Evolutionary conservation across 2,888 invertebrate genomes (phyloP).

Genomic region (Encarsia formosa): DNA sequence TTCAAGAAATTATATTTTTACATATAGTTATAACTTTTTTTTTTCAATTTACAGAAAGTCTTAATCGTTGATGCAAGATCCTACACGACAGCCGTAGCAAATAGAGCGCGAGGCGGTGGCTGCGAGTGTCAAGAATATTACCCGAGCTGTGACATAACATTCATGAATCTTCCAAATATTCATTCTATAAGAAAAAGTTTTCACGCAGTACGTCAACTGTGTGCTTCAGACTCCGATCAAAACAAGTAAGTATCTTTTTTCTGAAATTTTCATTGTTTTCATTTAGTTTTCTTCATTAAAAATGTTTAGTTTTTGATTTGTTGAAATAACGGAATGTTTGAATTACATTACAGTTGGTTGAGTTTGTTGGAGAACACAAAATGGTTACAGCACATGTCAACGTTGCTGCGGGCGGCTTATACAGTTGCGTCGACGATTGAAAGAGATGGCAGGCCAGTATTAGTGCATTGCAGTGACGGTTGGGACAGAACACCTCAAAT

Average conservation of each 20-base stretch:
- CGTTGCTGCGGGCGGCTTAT: slow-evolving; percentile 75
- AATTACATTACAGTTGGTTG: slow-evolving; percentile 67
- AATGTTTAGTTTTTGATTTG: too few relatives aligned
- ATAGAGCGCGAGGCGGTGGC: slow-evolving; percentile 94
- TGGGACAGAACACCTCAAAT: slow-evolving; percentile 99
- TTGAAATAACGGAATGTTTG: neutral
- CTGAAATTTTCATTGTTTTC: neutral
- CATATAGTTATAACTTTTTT: neutral
- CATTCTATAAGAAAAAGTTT: slow-evolving; percentile 93
- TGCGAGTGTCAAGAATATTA: slow-evolving; percentile 96
- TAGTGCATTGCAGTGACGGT: slow-evolving; percentile 98
- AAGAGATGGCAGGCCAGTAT: slow-evolving; percentile 78
- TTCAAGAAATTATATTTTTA: neutral
- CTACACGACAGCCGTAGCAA: slow-evolving; percentile 93
- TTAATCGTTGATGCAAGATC: slow-evolving; percentile 93
- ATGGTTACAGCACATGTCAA: slow-evolving; percentile 88
- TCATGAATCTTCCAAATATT: slow-evolving; percentile 96
- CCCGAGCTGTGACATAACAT: slow-evolving; percentile 90
- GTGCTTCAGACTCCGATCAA: slow-evolving; percentile 74
- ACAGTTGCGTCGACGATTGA: slow-evolving; percentile 78
- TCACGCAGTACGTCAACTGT: slow-evolving; percentile 75
- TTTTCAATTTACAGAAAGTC: slow-evolving; percentile 57
- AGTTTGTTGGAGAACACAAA: slow-evolving; percentile 82
- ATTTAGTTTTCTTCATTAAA: too few relatives aligned
- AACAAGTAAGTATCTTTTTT: slow-evolving; percentile 60